Conservation (phyloP, 2,113 vertebrate species). For the Pedetes capensis region DNA sequence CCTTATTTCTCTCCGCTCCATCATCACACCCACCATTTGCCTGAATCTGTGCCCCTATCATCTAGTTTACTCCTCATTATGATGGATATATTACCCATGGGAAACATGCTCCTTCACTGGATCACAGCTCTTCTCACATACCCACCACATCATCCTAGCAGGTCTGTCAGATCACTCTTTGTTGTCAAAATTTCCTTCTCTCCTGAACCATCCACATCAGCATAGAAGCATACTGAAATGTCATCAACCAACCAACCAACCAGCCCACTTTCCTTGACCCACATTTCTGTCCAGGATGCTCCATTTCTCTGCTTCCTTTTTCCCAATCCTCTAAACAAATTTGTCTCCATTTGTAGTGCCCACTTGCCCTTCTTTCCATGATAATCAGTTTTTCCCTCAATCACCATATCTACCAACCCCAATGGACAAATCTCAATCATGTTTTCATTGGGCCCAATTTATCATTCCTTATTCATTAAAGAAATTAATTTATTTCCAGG, state of each 20-base stretch:
- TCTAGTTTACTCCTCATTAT: background rate
- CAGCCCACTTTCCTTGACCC: background rate
- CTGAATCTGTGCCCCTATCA: background rate
- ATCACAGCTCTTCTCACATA: background rate
- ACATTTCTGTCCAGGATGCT: background rate
- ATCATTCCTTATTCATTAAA: background rate
- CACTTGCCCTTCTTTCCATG: background rate
- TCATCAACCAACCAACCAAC: background rate
- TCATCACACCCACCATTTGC: background rate
- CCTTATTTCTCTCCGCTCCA: background rate
- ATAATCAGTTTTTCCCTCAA: background rate
- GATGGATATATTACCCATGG: background rate
- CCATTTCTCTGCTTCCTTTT: background rate
- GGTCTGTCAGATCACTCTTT: background rate
- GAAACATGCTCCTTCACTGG: background rate
- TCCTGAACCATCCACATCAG: background rate
- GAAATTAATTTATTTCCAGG: background rate
- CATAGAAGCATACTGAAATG: background rate
- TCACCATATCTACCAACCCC: background rate
- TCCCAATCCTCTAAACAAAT: background rate
- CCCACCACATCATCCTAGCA: background rate
- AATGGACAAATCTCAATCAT: background rate
- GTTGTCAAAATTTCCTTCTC: background rate
- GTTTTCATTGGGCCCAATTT: background rate
- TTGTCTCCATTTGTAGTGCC: background rate